Evolutionary conservation across 2,888 invertebrate species (phyloP).

Genomic region (Sturmia bella): DNA sequence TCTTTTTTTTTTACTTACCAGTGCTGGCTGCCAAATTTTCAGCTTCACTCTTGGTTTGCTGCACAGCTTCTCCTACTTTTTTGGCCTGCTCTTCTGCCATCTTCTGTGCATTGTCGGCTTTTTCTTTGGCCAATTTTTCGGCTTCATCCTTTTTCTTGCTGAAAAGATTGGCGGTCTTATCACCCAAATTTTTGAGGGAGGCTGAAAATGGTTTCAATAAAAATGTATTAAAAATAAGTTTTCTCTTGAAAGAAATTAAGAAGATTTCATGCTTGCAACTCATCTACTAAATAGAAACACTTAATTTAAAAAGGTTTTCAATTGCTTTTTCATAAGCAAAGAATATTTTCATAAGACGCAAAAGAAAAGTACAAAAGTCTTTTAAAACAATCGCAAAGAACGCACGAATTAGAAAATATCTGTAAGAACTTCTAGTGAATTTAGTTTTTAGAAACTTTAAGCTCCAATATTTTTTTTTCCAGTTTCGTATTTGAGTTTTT

Average conservation of each 20-base stretch:
- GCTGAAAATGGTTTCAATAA: conserved; percentile 81
- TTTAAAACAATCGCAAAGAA: no score
- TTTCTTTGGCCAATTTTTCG: conserved; percentile 85
- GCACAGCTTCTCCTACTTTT: conserved; percentile 85
- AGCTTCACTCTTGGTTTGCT: conserved; percentile 84
- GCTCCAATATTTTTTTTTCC: no score
- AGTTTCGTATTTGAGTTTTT: no score
- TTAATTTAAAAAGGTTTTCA: not conserved
- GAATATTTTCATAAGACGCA: no score
- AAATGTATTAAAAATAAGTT: not conserved
- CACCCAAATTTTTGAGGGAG: conserved; percentile 87
- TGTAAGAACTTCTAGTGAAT: no score
- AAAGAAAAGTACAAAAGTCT: no score
- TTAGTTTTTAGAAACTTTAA: no score
- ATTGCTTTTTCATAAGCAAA: no score
- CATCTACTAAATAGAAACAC: not conserved
- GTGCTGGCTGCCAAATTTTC: conserved; percentile 83
- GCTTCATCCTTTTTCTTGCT: conserved; percentile 88
- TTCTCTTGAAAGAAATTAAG: not conserved
- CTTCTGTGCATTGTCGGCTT: conserved; percentile 84
- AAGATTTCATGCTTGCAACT: conserved; percentile 32
- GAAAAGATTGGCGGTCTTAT: conserved; percentile 87
- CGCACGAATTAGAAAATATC: no score
- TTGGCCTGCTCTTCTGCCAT: conserved; percentile 85
- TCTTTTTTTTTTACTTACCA: conserved; percentile 74